Evolutionary conservation across 2,797 vertebrate species (phyloP), one percentile per base, ranked within the genome.

Genomic region (Acridotheres tristis): DNA sequence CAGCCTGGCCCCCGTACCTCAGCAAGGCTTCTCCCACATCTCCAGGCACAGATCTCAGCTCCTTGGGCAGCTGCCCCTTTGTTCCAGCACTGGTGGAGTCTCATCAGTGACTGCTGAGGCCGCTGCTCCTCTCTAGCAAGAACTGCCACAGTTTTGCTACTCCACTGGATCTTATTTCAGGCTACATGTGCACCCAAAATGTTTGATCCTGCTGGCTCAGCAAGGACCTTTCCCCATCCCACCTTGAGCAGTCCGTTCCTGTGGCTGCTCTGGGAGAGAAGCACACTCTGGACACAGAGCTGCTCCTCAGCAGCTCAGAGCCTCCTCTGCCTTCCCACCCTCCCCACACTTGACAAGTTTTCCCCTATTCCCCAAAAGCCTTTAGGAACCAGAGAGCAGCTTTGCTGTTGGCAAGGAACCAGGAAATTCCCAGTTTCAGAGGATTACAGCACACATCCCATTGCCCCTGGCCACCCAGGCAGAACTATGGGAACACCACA

Each of bases 131-230:
- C 92, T 30, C 38, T 0, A 73, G 71, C 67, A 36, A 43, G n/a
- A 76, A 2, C 29, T 26, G 38, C n/a, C 47, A 23, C 4, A 34
- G 38, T 54, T 54, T 19, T 27, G 67, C 50, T 38, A 10, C 43
- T 62, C n/a, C 36, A 3, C 58, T 16, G 0, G 16, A 57, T 40
- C 55, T 42, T 11, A 32, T 19, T 47, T 59, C n/a, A 85, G 71
- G 61, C 16, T 71, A 0, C 26, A 59, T 26, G 68, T 47, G 59
- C 16, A 63, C 17, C n/a, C 75, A 7, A 0, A 11, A 4, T 0
- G 8, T n/a, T 42, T 42, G 63, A 53, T 38, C 34, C 75, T 68
- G 57, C 48, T 73, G 45, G 32, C 8, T 93, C 68, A 83, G 67
- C 72, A 85, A 47, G 55, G 86, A 43, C 54, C 13, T 8, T 43